Evolutionary conservation across 2,888 invertebrate species (phyloP), one percentile per base, ranked within the genome.

Genomic region (Cheilosia variabilis): DNA sequence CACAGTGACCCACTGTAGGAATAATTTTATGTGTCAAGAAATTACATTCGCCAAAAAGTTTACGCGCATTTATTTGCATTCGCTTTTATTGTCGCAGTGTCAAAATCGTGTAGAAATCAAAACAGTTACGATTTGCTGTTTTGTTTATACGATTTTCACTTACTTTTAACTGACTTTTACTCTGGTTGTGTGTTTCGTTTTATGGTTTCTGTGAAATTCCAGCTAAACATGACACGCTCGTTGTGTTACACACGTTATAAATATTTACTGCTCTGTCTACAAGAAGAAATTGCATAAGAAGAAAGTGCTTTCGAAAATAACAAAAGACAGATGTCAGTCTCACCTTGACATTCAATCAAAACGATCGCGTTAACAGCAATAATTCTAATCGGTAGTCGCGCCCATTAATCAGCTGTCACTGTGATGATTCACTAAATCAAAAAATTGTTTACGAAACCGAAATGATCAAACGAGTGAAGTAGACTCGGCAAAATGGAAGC

Each of bases 371-470:
- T 45, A 45, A 17, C 17, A 7, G 45, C 15, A n/a, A n/a, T 45
- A 15, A 6, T 31, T 31, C 31, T 31, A 31, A 31, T 31, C 9
- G 50, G 6, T 27, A 71, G 71, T 41, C 71, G 50, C 47, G 3
- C 24, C 50, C 47, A 22, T 58, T 37, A 72, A 72, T 72, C 57
- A 57, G 9, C 50, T 4, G 15, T 52, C 31, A 62, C 19, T 72
- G 37, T 52, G 52, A 31, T 43, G 62, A 52, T 62, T 62, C 31
- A 43, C 10, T 43, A 9, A 53, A 62, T 52, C 43, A 53, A 62
- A 27, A 68, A 37, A 13, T 37, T 13, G 13, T 13, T 34, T 13
- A 37, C 13, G 10, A 10, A 10, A 1, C 3, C 34, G 3, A 50
- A 47, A 37, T 22, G 27, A 13, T 43, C 13, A 52, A 62, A 13